A percentile compares a stretch with the other conserved stretches of the same genome.
These are phyloP conservation scores for Petrocephalus zakoni DNA, from an alignment of 2,113 vertebrate species.

Conservation along the genomic window DNA sequence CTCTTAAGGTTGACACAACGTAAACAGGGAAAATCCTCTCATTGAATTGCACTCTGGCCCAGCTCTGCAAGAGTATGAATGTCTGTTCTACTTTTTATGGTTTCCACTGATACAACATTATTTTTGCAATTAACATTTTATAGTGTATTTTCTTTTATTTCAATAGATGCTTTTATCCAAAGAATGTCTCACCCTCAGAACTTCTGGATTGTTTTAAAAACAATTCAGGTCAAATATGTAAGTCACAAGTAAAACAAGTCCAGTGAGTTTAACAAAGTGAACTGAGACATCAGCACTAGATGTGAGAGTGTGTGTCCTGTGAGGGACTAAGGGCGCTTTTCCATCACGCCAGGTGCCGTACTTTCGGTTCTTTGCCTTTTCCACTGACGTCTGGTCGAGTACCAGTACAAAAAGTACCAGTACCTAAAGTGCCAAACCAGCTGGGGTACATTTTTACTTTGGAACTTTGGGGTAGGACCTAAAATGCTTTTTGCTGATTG, in stretches of 20 bases:
- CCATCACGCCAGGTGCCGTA: too few species aligned
- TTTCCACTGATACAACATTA: neutral
- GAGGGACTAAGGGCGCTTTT: too few species aligned
- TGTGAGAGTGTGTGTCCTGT: neutral
- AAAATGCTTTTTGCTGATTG: too few species aligned
- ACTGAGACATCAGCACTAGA: neutral
- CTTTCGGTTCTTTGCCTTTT: too few species aligned
- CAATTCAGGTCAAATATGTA: neutral
- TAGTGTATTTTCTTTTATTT: neutral
- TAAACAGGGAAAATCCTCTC: neutral
- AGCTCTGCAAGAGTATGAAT: neutral
- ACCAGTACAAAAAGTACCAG: too few species aligned
- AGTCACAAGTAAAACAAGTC: neutral
- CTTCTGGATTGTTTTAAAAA: neutral
- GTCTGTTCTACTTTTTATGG: neutral
- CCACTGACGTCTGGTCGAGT: too few species aligned
- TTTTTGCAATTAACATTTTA: neutral
- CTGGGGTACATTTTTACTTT: too few species aligned
- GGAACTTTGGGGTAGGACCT: too few species aligned
- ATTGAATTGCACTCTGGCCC: neutral
- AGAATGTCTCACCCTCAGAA: neutral
- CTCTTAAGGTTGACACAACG: conserved; percentile 32
- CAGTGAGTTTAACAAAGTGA: neutral
- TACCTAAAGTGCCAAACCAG: too few species aligned
- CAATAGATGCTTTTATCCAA: conserved; percentile 1